phyloP scores from a whole-genome alignment of 2,113 vertebrate species.

The Strix aluco region DNA sequence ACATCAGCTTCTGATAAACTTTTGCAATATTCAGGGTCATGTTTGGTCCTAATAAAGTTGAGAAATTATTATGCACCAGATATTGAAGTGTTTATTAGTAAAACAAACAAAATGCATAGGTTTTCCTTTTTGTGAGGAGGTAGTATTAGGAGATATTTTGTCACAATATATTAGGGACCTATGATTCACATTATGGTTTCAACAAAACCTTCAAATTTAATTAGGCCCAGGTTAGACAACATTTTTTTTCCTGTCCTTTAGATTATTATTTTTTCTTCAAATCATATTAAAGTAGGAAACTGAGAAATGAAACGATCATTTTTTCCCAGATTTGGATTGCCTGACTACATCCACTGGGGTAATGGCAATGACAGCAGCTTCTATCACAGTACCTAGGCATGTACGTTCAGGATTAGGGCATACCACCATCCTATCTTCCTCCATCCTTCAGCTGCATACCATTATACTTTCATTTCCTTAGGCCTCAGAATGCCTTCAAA shows the following conservation, averaged over 20 bases:
- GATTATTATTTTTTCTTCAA: not conserved
- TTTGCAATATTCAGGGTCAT: not conserved
- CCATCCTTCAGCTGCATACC: not conserved
- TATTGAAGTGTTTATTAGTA: not conserved
- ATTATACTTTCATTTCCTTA: not conserved
- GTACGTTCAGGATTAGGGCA: not conserved
- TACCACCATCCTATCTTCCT: not conserved
- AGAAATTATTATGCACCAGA: not conserved
- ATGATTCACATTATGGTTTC: not conserved
- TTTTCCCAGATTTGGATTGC: not conserved
- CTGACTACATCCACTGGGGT: not conserved
- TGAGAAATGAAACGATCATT: not conserved
- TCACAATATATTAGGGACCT: not conserved
- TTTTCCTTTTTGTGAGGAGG: not conserved
- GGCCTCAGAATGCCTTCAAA: not conserved
- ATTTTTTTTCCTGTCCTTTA: not conserved
- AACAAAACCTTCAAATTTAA: not conserved
- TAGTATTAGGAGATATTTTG: not conserved
- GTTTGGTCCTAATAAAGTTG: not conserved
- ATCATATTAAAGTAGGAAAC: not conserved
- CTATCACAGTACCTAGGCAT: rapidly evolving
- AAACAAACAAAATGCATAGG: not conserved
- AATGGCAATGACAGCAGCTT: not conserved
- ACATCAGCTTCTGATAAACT: not conserved
- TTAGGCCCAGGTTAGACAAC: not conserved